Conservation (phyloP, 2,113 vertebrate genomes). For the Verasper variegatus region DNA sequence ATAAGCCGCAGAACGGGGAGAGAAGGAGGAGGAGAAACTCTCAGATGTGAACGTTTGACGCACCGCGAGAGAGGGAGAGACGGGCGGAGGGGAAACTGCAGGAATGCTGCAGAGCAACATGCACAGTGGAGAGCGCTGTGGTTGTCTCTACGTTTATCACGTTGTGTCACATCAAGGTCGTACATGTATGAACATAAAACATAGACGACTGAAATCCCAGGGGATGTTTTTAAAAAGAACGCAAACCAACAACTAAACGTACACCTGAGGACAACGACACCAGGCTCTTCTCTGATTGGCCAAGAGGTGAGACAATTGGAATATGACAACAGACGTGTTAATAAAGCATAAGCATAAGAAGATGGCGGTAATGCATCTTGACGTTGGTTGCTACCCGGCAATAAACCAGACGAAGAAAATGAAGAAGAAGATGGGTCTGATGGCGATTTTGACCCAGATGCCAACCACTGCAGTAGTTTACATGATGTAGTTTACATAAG, state of each 20-base stretch:
- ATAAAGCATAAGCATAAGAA: background rate
- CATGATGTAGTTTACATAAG: no score
- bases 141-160: background rate
- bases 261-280: constrained; percentile 25
- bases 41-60: background rate
- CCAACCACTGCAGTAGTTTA: no score
- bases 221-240: no score
- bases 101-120: constrained; percentile 8
- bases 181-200: constrained; percentile 16
- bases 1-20: constrained; percentile 53
- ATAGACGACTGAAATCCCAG: constrained; percentile 3
- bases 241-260: constrained; percentile 45
- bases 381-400: no score
- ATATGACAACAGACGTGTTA: constrained; percentile 5
- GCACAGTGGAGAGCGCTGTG: background rate
- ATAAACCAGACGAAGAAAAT: no score
- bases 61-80: background rate
- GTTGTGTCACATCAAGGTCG: background rate
- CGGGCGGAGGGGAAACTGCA: constrained; percentile 10
- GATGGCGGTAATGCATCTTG: no score
- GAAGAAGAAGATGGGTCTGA: no score
- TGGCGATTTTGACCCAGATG: no score
- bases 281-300: constrained; percentile 42
- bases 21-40: constrained; percentile 1
- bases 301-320: constrained; percentile 27